Base-by-base conservation (phyloP, 2,113 vertebrate genomes). In the Cinclus cinclus region DNA sequence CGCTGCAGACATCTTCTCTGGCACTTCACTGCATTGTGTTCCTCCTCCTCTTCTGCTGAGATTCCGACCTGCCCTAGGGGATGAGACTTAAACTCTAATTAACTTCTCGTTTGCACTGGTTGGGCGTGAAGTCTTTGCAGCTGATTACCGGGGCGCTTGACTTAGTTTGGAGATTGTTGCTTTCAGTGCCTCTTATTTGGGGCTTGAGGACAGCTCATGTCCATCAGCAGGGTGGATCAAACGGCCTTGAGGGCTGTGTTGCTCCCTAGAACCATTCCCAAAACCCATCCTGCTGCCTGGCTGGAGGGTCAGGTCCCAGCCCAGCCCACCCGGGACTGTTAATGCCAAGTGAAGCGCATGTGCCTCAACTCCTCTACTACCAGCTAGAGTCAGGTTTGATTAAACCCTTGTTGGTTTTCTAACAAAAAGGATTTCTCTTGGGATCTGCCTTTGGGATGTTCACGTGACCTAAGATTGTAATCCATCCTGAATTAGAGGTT, bases 341-440 rank as follows among this genome's bases (percentile, higher is more conserved):
- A 1, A 1, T 46, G 37, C 23, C 3, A 17, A 47, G 25, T 31
- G 28, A 27, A 5, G 28, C 7, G 1, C 0, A 0, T 10, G 21
- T 46, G 44, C 17, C 69, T 82, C 53, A 41, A 7, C 18, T 83
- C 20, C 20, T 49, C n/a, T 35, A 46, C 33, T 39, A 9, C 53
- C 41, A 64, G 6, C 2, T 1, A 47, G 55, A 83, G 35, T 25
- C 27, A 55, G 11, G 31, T 24, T 41, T 78, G 37, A 60, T 65
- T 62, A 69, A 68, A 39, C 42, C 15, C 23, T 30, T 39, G 20
- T 60, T 53, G 41, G 46, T 52, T 52, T 28, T 52, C 50, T 52
- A 28, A 52, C 27, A 28, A 10, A 28, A 50, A 52, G 23, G 18
- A 52, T 56, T 75, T 59, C 65, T 75, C 42, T 42, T 23, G 42